Evolutionary conservation across 2,113 vertebrate species (phyloP).

Genomic region (Tenebrosternarchus preto): DNA sequence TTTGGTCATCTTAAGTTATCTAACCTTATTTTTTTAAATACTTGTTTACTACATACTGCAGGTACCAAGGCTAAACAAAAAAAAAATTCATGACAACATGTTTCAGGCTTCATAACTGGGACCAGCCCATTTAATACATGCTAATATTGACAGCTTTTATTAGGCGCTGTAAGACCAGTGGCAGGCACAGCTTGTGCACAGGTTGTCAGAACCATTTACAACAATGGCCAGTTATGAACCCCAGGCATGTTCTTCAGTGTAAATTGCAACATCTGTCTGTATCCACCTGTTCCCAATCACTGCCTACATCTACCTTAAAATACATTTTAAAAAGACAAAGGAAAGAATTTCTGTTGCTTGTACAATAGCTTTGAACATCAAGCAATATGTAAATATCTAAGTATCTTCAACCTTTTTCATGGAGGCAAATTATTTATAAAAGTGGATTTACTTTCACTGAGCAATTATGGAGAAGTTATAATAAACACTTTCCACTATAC

Average conservation of each 20-base stretch:
- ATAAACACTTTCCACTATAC: too few relatives aligned
- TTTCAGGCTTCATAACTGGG: slow-evolving; percentile 56
- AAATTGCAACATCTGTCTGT: slow-evolving; percentile 76
- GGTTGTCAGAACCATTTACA: slow-evolving; percentile 75
- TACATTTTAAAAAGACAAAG: background rate
- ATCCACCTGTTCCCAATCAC: slow-evolving; percentile 73
- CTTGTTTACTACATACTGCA: too few relatives aligned
- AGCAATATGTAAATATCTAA: background rate
- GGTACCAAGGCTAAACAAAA: background rate
- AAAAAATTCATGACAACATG: background rate
- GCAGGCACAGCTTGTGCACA: slow-evolving; percentile 67
- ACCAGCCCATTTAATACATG: slow-evolving; percentile 66
- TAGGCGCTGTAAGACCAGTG: slow-evolving; percentile 67
- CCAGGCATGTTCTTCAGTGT: slow-evolving; percentile 73
- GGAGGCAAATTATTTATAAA: background rate
- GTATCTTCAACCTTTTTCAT: background rate
- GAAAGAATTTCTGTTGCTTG: background rate
- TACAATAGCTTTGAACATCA: background rate
- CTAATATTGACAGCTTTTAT: slow-evolving; percentile 72
- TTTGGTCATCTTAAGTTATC: too few relatives aligned
- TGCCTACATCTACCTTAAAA: background rate
- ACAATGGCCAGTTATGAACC: slow-evolving; percentile 75
- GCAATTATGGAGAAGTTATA: too few relatives aligned
- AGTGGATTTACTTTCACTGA: too few relatives aligned
- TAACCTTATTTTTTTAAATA: background rate